Conservation (phyloP, 2,113 vertebrate species). For the Pionites leucogaster region DNA sequence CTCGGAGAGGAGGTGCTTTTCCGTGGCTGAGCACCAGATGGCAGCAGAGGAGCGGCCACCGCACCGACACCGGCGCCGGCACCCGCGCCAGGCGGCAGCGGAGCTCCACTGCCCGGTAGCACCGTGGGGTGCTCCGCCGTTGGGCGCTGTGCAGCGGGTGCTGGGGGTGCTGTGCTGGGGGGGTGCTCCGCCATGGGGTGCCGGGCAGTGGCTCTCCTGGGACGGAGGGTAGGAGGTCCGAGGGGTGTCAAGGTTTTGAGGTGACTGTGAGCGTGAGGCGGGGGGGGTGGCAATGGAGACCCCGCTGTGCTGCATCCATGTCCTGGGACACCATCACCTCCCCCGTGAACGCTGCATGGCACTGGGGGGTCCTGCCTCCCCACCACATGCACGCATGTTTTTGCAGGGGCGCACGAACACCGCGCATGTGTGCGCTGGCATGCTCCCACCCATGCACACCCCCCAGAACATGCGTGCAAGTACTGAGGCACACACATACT, state of each 20-base stretch:
- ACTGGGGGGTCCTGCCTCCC: not conserved
- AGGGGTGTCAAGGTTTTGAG: not conserved
- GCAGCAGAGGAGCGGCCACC: slow-evolving; percentile 33
- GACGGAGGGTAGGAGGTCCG: not conserved
- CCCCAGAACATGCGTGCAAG: fast-evolving
- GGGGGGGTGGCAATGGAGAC: fast-evolving
- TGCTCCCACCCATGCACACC: fast-evolving
- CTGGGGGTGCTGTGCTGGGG: no score
- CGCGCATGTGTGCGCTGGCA: fast-evolving
- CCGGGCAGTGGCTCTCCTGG: no score
- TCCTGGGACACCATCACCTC: not conserved
- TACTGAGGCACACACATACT: not conserved
- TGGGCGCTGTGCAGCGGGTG: no score
- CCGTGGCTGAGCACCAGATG: slow-evolving; percentile 7
- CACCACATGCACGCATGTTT: fast-evolving
- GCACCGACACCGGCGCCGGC: not conserved
- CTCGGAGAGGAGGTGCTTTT: not conserved
- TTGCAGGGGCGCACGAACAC: not conserved
- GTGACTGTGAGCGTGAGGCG: fast-evolving
- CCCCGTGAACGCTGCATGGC: not conserved
- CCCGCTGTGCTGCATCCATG: not conserved
- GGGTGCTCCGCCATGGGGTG: not conserved
- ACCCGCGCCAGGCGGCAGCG: no score
- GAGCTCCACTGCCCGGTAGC: not conserved
- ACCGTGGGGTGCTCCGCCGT: no score